Evolutionary conservation across 2,888 invertebrate genomes (phyloP).

Genomic region (Caenorhabditis afra): DNA sequence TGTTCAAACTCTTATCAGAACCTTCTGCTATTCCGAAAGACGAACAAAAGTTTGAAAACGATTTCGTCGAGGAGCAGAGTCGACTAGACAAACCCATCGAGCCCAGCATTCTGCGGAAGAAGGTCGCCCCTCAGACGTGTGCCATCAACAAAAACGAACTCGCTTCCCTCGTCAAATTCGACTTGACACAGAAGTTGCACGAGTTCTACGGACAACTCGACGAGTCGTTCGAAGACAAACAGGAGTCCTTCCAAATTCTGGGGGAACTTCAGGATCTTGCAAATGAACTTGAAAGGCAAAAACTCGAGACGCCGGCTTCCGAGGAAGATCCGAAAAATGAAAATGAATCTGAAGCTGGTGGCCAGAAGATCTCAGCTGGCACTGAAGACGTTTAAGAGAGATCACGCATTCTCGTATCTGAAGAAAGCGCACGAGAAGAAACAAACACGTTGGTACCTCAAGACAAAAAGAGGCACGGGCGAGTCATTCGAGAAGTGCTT

Average conservation of each 20-base stretch:
- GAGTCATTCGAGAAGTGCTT: slow-evolving; percentile 36
- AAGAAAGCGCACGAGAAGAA: slow-evolving; percentile 28
- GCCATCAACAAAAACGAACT: slow-evolving; percentile 68
- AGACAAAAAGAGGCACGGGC: slow-evolving; percentile 28
- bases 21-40: background rate
- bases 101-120: slow-evolving; percentile 61
- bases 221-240: slow-evolving; percentile 30
- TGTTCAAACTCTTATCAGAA: slow-evolving; percentile 45
- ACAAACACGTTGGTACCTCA: slow-evolving; percentile 13
- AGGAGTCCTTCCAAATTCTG: slow-evolving; percentile 41
- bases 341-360: slow-evolving; percentile 18
- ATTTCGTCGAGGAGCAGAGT: slow-evolving; percentile 60
- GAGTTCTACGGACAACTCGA: slow-evolving; percentile 52
- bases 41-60: slow-evolving; percentile 64
- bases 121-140: slow-evolving; percentile 70
- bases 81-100: slow-evolving; percentile 52
- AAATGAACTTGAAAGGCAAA: slow-evolving; percentile 32
- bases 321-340: background rate
- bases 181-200: slow-evolving; percentile 61
- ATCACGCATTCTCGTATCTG: slow-evolving; percentile 28
- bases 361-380: slow-evolving; percentile 9
- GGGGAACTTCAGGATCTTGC: slow-evolving; percentile 48
- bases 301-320: background rate
- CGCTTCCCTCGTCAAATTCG: slow-evolving; percentile 64
- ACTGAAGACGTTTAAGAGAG: slow-evolving; percentile 16